Evolutionary conservation across 2,888 invertebrate species (phyloP).

Genomic region (Aphidoletes aphidimyza): DNA sequence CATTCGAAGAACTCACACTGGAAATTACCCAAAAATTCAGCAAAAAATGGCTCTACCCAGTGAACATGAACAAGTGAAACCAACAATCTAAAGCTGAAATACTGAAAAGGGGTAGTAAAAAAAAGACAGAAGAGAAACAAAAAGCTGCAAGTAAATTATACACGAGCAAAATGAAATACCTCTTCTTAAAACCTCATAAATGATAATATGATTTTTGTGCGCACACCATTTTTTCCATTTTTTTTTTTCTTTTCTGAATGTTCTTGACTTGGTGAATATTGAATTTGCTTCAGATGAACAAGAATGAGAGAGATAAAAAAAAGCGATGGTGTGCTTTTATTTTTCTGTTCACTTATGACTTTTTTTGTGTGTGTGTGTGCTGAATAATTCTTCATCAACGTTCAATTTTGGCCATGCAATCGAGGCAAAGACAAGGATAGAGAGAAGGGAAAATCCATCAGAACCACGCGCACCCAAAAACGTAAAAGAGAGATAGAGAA

Average conservation of each 20-base stretch:
- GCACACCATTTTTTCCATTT: neutral
- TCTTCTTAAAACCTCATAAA: constrained; percentile 46
- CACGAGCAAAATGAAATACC: constrained; percentile 38
- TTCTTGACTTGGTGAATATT: constrained; percentile 28
- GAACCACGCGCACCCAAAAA: no score
- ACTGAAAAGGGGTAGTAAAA: neutral
- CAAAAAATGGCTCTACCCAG: no score
- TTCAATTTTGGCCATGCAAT: neutral
- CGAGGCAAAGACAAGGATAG: neutral
- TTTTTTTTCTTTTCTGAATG: neutral
- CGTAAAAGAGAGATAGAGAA: neutral
- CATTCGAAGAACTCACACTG: neutral
- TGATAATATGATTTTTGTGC: constrained; percentile 18
- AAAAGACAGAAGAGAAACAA: no score
- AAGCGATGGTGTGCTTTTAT: neutral
- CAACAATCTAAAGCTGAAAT: no score
- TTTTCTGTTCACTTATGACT: neutral
- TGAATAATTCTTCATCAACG: constrained; percentile 10
- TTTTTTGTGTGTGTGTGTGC: no score
- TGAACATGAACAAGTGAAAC: no score
- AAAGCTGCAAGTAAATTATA: neutral
- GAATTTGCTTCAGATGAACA: neutral
- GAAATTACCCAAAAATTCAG: no score
- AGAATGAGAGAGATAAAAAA: neutral
- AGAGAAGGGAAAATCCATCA: no score